Conservation (phyloP, 2,113 vertebrate species). For the Merops nubicus region DNA sequence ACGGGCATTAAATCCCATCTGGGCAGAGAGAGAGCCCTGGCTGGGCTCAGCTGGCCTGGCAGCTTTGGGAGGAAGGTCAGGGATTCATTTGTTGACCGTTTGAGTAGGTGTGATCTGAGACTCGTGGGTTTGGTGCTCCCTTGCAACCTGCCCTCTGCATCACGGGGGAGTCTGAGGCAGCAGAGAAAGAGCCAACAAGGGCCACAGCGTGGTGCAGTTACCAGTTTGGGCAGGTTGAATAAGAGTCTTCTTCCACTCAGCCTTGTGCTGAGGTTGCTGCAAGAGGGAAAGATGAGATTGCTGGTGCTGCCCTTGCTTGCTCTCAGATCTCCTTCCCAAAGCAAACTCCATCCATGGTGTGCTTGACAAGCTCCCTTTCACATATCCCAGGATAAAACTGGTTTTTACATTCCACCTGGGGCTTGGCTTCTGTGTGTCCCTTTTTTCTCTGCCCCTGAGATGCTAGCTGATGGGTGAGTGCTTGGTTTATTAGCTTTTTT, state of each 20-base stretch:
- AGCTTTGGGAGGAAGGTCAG: too few relatives aligned
- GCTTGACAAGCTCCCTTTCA: not conserved
- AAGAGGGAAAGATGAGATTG: not conserved
- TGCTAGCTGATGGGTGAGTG: not conserved
- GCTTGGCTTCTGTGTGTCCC: not conserved
- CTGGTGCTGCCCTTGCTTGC: not conserved
- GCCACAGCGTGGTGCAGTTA: rapidly evolving
- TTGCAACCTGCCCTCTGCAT: rapidly evolving
- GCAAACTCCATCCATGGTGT: not conserved
- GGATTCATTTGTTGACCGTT: not conserved
- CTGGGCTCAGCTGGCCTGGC: not conserved
- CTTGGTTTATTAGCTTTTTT: not conserved
- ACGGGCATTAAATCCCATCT: not conserved
- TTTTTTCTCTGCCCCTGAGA: not conserved
- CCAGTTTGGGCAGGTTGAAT: not conserved
- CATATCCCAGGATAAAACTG: not conserved
- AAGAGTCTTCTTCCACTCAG: not conserved
- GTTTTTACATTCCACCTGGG: not conserved
- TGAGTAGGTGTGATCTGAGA: not conserved
- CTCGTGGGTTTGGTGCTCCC: not conserved
- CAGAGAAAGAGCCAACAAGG: too few relatives aligned
- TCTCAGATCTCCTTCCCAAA: not conserved
- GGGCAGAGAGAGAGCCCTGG: not conserved
- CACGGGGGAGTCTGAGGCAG: too few relatives aligned
- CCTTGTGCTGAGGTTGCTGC: not conserved